Percentiles rank a stretch among this genome's conserved stretches.
These are phyloP conservation scores for Actinopyga echinites DNA, from an alignment of 53 echinoderm and acorn worm species.

Conservation along the genomic window DNA sequence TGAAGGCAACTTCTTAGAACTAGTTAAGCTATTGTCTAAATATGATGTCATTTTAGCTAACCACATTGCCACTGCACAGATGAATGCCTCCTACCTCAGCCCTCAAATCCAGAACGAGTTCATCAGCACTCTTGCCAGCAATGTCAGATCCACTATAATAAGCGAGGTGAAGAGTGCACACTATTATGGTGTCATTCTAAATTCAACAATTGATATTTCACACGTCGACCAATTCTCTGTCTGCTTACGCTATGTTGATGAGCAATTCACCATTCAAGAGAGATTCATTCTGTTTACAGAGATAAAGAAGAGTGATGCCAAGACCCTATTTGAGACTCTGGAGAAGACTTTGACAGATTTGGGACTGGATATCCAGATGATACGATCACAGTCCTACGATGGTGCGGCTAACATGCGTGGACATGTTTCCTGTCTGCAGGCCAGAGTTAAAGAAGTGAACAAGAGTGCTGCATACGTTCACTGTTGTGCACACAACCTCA, in stretches of 20 bases:
- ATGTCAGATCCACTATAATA: not conserved
- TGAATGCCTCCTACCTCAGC: not conserved
- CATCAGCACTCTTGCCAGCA: not conserved
- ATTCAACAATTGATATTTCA: slow-evolving; percentile 44
- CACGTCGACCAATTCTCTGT: slow-evolving; percentile 36
- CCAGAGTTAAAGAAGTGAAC: no score
- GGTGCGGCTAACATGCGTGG: no score
- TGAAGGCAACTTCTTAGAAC: not conserved
- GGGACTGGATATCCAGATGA: no score
- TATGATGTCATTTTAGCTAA: not conserved
- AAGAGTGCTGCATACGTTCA: not conserved
- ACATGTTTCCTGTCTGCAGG: no score
- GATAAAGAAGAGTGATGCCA: no score
- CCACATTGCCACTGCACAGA: not conserved
- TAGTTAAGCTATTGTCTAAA: not conserved
- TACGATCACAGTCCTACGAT: no score
- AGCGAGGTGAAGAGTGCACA: not conserved
- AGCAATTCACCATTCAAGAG: slow-evolving; percentile 31
- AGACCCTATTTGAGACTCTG: no score
- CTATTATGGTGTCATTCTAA: slow-evolving; percentile 35
- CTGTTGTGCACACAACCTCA: not conserved
- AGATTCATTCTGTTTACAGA: no score
- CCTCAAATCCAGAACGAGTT: not conserved
- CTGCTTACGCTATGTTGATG: slow-evolving; percentile 38
- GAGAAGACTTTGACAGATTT: no score